Evolutionary conservation across 2,797 vertebrate genomes (phyloP).

Genomic region (Muscicapa striata): DNA sequence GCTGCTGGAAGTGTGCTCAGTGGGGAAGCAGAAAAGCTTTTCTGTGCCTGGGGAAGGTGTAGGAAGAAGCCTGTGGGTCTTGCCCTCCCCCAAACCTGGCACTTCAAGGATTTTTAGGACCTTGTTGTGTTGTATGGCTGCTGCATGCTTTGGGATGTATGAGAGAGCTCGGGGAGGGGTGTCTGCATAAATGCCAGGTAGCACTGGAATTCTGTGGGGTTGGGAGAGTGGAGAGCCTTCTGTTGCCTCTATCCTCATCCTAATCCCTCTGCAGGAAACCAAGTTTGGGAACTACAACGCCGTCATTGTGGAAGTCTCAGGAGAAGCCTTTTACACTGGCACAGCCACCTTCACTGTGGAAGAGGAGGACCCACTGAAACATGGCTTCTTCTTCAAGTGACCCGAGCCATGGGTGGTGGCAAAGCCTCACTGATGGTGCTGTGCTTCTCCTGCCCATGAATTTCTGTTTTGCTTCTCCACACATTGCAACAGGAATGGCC

Average conservation of each 20-base stretch:
- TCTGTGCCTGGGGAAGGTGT: background rate
- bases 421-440: background rate
- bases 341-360: conserved; percentile 87
- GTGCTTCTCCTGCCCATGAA: accelerated
- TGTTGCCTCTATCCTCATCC: background rate
- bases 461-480: background rate
- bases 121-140: background rate
- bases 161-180: background rate
- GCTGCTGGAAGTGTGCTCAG: background rate
- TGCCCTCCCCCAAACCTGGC: background rate
- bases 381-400: conserved; percentile 90
- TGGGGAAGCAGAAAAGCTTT: background rate
- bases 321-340: conserved; percentile 90
- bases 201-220: accelerated
- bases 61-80: background rate
- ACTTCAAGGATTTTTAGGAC: background rate
- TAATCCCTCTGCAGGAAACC: conserved; percentile 79
- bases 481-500: background rate
- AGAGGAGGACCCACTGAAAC: conserved; percentile 80
- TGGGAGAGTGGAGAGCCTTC: background rate
- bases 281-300: conserved; percentile 86
- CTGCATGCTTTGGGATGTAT: background rate
- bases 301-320: conserved; percentile 91
- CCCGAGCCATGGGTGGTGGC: background rate
- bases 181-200: background rate